Evolutionary conservation across 2,797 vertebrate species (phyloP).

Genomic region (Chloroceryle amazona): DNA sequence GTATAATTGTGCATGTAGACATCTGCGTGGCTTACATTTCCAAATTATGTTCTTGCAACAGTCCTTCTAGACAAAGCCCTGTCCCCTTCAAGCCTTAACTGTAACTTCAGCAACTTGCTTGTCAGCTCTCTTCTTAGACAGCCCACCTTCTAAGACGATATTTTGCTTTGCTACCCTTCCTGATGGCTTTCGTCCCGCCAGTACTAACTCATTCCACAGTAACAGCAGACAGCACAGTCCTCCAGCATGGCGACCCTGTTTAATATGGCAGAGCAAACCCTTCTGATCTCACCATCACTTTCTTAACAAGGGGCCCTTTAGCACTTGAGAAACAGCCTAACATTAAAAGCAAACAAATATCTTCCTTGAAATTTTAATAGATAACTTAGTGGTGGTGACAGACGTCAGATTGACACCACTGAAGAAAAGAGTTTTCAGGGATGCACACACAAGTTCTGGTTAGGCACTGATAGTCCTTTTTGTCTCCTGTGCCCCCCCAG

Average conservation of each 20-base stretch:
- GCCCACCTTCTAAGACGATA: neutral
- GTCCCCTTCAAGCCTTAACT: neutral
- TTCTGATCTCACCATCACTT: neutral
- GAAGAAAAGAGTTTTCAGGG: neutral
- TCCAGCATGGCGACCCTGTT: neutral
- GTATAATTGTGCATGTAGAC: neutral
- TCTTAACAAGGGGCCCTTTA: neutral
- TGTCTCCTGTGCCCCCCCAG: neutral
- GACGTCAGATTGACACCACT: neutral
- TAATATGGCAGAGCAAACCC: neutral
- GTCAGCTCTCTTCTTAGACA: neutral
- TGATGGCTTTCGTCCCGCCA: neutral
- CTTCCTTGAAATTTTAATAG: neutral
- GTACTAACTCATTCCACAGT: neutral
- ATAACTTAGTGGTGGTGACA: neutral
- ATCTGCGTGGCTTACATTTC: neutral
- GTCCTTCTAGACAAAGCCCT: neutral
- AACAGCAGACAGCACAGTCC: neutral
- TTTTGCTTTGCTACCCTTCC: neutral
- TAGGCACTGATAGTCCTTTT: neutral
- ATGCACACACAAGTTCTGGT: neutral
- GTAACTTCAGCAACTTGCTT: neutral
- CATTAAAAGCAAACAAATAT: neutral
- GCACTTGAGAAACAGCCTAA: neutral
- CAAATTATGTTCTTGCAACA: neutral